Evolutionary conservation across 2,797 vertebrate species (phyloP).

Genomic region (Semaprochilodus insignis): DNA sequence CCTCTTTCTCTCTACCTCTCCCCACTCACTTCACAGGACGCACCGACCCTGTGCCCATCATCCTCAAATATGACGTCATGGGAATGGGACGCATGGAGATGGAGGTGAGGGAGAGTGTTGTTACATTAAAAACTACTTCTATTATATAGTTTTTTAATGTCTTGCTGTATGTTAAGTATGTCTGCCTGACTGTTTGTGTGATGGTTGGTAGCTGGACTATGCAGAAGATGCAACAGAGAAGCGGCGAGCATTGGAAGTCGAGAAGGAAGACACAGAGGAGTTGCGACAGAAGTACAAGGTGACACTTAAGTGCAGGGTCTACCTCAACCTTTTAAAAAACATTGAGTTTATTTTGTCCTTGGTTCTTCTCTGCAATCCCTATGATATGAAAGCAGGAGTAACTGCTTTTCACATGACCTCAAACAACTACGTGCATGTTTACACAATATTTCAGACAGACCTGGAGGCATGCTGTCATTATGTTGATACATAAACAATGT

Average conservation of each 20-base stretch:
- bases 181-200: not conserved
- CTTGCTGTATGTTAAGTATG: not conserved
- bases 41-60: constrained; percentile 97
- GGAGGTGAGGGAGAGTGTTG: constrained; percentile 84
- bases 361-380: not conserved
- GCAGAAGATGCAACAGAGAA: constrained; percentile 98
- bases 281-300: constrained; percentile 99
- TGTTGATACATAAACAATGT: not conserved
- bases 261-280: constrained; percentile 98
- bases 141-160: no score
- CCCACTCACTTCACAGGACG: constrained; percentile 81
- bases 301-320: constrained; percentile 8
- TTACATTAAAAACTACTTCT: no score
- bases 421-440: not conserved
- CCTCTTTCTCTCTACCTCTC: constrained; percentile 59
- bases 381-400: not conserved
- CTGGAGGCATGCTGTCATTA: not conserved
- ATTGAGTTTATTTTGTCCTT: not conserved
- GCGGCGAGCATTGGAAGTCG: constrained; percentile 94
- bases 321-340: not conserved
- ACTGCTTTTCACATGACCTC: not conserved
- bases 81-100: constrained; percentile 99
- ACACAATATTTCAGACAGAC: not conserved
- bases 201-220: constrained; percentile 87
- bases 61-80: constrained; percentile 99